A percentile compares a stretch with the other conserved stretches of the same genome.
These are phyloP conservation scores for Rhizomys pruinosus DNA, from an alignment of 2,113 vertebrate species.

Conservation along the genomic window DNA sequence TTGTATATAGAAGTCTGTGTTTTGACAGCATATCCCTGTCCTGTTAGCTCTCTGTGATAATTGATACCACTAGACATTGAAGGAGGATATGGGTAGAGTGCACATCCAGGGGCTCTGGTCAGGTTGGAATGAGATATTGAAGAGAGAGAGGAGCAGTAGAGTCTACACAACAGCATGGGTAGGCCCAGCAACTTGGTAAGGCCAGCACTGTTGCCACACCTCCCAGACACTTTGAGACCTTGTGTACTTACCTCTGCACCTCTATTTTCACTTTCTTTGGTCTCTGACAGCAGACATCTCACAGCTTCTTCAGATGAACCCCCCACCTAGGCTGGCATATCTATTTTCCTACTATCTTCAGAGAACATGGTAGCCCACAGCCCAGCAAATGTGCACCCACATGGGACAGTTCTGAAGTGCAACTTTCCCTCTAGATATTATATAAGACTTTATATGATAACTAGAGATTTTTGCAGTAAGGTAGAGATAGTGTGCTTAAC, in stretches of 20 bases:
- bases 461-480: neutral
- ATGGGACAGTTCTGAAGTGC: neutral
- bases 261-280: neutral
- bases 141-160: too few relatives aligned
- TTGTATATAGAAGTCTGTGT: neutral
- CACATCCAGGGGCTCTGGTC: neutral
- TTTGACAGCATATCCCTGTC: neutral
- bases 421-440: neutral
- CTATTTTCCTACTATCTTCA: neutral
- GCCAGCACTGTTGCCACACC: too few relatives aligned
- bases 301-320: neutral
- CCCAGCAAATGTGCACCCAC: neutral
- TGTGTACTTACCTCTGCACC: too few relatives aligned
- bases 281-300: neutral
- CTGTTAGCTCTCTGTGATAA: neutral
- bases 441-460: fast-evolving
- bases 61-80: too few relatives aligned
- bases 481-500: neutral
- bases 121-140: neutral
- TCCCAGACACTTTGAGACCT: too few relatives aligned
- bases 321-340: neutral
- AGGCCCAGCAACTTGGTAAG: too few relatives aligned
- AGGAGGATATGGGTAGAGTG: neutral
- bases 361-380: neutral
- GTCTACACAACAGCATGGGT: neutral